phyloP scores from a whole-genome alignment of 1,140 invertebrate genomes.

The Dufourea novaeangliae region DNA sequence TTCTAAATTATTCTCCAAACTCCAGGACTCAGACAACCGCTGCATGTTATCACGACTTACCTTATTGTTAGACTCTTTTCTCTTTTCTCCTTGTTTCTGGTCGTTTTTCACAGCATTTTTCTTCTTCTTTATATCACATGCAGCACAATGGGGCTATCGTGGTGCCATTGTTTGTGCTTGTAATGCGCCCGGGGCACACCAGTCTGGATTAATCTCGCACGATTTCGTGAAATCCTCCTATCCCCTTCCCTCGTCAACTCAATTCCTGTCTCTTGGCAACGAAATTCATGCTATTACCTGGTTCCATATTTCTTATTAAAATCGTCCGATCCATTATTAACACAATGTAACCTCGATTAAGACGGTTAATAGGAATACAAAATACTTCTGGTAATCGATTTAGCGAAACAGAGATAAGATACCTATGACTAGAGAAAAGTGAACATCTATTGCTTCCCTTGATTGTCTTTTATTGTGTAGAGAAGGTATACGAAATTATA shows the following conservation, averaged over 20 bases:
- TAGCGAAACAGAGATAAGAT: no score
- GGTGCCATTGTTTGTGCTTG: conserved; percentile 63
- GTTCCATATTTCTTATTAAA: neutral
- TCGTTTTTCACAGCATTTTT: conserved; percentile 20
- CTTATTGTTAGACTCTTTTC: conserved; percentile 53
- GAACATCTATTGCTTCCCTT: no score
- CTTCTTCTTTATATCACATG: conserved; percentile 50
- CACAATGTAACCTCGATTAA: no score
- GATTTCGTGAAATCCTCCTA: conserved; percentile 54
- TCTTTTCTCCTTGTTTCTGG: conserved; percentile 4
- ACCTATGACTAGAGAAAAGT: no score
- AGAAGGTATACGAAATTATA: no score
- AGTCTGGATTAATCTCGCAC: conserved; percentile 60
- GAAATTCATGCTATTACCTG: neutral
- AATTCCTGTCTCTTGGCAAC: conserved; percentile 21
- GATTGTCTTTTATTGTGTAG: no score
- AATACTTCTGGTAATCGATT: no score
- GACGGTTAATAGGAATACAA: no score
- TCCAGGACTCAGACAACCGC: conserved; percentile 41
- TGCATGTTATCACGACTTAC: conserved; percentile 60
- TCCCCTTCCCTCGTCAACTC: conserved; percentile 35
- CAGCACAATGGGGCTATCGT: conserved; percentile 59
- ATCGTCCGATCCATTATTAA: no score
- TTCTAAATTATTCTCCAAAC: conserved; percentile 60
- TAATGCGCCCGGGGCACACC: conserved; percentile 64